phyloP scores from a whole-genome alignment of 2,797 vertebrate genomes.

The Tiaroga cobitis region DNA sequence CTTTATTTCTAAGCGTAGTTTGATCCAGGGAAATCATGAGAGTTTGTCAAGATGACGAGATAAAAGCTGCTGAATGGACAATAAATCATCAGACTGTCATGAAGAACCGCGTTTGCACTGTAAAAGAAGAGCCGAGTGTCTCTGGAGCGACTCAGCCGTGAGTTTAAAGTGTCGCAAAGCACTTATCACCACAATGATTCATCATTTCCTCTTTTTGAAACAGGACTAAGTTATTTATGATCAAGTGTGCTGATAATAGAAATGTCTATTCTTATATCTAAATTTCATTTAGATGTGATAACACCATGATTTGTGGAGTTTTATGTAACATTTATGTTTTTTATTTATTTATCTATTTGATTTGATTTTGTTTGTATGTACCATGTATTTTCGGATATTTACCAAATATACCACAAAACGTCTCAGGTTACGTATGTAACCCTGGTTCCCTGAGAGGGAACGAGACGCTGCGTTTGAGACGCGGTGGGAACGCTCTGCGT shows the following conservation, averaged over 20 bases:
- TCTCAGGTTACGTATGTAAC: too few species aligned
- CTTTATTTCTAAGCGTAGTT: slow-evolving; percentile 25
- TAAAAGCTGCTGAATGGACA: slow-evolving; percentile 17
- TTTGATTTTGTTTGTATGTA: neutral
- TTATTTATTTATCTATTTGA: neutral
- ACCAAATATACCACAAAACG: neutral
- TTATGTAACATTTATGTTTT: neutral
- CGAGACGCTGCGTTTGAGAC: too few species aligned
- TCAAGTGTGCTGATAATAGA: neutral
- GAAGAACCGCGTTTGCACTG: neutral
- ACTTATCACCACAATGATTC: neutral
- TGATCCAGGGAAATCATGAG: slow-evolving; percentile 31
- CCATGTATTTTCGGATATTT: neutral
- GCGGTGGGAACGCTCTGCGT: too few species aligned
- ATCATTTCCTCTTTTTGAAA: neutral
- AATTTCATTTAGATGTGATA: too few species aligned
- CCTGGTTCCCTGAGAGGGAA: too few species aligned
- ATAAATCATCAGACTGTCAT: slow-evolving; percentile 23
- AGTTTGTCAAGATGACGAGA: slow-evolving; percentile 24
- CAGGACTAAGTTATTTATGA: neutral
- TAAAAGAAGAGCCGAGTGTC: neutral
- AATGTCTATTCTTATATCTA: neutral
- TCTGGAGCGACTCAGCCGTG: neutral
- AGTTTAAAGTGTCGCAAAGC: slow-evolving; percentile 13
- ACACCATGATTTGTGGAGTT: neutral